Evolutionary conservation across 2,888 invertebrate species (phyloP).

Genomic region (Heliothis peltigera): DNA sequence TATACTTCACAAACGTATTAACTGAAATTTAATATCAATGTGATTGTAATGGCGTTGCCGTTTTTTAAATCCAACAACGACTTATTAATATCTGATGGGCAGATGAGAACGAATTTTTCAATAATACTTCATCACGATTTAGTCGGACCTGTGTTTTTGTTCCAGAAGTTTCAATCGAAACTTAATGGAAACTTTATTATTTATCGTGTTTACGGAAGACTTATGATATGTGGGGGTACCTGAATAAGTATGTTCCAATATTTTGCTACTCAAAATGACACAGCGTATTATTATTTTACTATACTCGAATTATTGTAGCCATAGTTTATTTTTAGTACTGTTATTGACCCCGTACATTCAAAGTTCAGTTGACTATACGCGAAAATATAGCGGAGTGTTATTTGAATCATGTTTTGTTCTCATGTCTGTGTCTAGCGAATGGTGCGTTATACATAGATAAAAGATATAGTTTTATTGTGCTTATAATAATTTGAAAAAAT

Average conservation of each 20-base stretch:
- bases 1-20: constrained; percentile 38
- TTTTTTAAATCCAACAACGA: constrained; percentile 16
- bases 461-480: too few relatives aligned
- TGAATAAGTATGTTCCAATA: not conserved
- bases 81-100: constrained; percentile 12
- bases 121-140: constrained; percentile 13
- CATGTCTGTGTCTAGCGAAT: too few relatives aligned
- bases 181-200: constrained; percentile 8
- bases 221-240: not conserved
- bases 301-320: too few relatives aligned
- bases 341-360: not conserved
- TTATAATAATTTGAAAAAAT: too few relatives aligned
- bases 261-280: not conserved
- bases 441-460: too few relatives aligned
- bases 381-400: not conserved
- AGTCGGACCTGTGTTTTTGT: constrained; percentile 5
- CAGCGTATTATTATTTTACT: not conserved
- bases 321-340: constrained; percentile 1
- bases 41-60: constrained; percentile 32
- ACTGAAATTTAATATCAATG: constrained; percentile 38
- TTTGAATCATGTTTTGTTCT: not conserved
- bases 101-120: constrained; percentile 16
- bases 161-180: constrained; percentile 7
- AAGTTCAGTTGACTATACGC: not conserved
- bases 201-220: not conserved